These are phyloP conservation scores for Dicyrtomina minuta DNA, from an alignment of 2,888 invertebrate genomes.

Conservation along the genomic window DNA sequence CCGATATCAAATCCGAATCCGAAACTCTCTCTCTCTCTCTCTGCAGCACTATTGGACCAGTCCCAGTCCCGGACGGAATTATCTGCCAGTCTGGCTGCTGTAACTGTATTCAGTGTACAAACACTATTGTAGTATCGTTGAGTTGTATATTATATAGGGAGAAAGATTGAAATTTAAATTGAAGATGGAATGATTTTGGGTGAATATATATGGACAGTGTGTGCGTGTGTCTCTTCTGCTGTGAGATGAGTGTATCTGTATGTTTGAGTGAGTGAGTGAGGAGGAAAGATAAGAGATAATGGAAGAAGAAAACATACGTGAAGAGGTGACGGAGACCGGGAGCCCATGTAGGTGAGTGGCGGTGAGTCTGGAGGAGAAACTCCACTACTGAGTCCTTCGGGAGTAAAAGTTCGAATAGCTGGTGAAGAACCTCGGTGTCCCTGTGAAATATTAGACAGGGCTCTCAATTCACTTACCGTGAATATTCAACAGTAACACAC, in stretches of 20 bases:
- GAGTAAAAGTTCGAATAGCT: conserved; percentile 79
- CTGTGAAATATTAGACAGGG: conserved; percentile 37
- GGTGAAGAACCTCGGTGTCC: conserved; percentile 77
- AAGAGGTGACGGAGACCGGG: conserved; percentile 74
- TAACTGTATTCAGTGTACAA: too few relatives aligned
- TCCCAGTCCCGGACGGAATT: too few relatives aligned
- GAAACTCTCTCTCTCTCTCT: too few relatives aligned
- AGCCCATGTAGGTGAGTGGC: conserved; percentile 48
- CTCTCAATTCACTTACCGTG: conserved; percentile 19
- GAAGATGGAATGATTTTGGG: too few relatives aligned
- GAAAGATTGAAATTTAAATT: too few relatives aligned
- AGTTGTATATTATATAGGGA: too few relatives aligned
- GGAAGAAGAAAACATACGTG: conserved; percentile 54
- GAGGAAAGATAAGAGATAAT: background rate
- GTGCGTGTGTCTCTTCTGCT: background rate
- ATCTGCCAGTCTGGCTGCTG: too few relatives aligned
- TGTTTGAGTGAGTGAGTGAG: background rate
- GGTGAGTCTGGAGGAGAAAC: conserved; percentile 54
- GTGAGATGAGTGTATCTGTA: background rate
- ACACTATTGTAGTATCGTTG: too few relatives aligned
- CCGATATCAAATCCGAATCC: too few relatives aligned
- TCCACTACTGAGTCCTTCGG: conserved; percentile 66
- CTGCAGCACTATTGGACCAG: too few relatives aligned
- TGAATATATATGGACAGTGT: too few relatives aligned
- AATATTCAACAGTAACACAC: conserved; percentile 23